Percentiles rank a stretch among this genome's conserved stretches.
Evolutionary conservation across 2,113 vertebrate genomes (phyloP).

Genomic region (Plecotus auritus): DNA sequence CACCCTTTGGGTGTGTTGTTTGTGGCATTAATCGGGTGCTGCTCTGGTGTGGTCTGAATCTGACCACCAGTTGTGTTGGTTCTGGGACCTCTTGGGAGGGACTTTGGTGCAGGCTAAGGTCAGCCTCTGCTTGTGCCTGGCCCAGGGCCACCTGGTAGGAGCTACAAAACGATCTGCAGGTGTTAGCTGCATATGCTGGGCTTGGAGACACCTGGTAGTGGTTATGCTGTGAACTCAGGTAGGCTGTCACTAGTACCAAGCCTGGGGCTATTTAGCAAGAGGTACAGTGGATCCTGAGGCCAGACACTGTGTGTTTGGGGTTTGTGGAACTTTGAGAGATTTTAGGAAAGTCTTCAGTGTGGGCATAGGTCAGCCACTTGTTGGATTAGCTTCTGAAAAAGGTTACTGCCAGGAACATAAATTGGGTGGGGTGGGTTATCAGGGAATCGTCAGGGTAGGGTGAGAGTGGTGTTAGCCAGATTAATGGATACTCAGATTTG

Average conservation of each 20-base stretch:
- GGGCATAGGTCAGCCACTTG: neutral
- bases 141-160: neutral
- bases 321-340: neutral
- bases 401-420: neutral
- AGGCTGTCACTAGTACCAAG: neutral
- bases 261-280: neutral
- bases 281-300: neutral
- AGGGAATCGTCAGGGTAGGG: neutral
- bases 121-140: no score
- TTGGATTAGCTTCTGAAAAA: neutral
- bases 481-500: neutral
- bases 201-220: neutral
- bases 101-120: neutral
- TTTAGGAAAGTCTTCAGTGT: neutral
- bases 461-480: neutral
- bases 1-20: neutral
- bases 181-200: neutral
- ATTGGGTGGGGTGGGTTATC: neutral
- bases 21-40: neutral
- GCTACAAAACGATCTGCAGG: neutral
- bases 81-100: neutral
- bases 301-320: neutral
- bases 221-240: neutral
- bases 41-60: neutral
- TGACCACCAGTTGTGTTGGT: neutral